Evolutionary conservation across 2,797 vertebrate species (phyloP), one percentile per base, ranked within the genome.

Genomic region (Lagodon rhomboides): DNA sequence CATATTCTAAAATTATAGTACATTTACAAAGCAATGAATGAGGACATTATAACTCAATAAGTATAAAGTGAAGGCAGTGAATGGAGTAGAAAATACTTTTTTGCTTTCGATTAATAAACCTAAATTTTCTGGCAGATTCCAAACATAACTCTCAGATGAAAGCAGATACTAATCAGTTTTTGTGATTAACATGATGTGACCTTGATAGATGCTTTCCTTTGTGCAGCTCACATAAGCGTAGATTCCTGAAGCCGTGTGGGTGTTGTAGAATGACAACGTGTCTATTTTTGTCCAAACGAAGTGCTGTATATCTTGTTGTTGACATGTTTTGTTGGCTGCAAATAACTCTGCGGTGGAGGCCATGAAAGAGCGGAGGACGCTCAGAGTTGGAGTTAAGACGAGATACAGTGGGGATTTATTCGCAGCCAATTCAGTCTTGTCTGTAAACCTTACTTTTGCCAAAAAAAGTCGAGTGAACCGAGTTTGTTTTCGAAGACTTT

Each of bases 261-360:
- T 25, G 51, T 55, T 53, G 18, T 30, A 55, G 49, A 70, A 71
- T 64, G 2, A 66, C 59, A 55, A 68, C n/a, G 4, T 44, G 49
- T 47, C 23, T 6, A 30, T 77, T 67, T 77, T 49, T 51, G 25
- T 66, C 44, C 34, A 27, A 10, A 15, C 43, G 10, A 67, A 23
- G 34, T 0, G 3, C 72, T 51, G 34, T 54, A 47, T 34, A 27
- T 70, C 6, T 47, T 11, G 44, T 16, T 47, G 30, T 6, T 58
- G 47, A 44, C 61, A 61, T 59, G 38, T 66, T 82, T 53, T 71
- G 15, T 60, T 64, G 0, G 1, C 30, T 62, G 5, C 22, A 44
- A 80, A 62, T 16, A 53, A 22, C 20, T 64, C 49, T 3, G 50
- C 3, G 2, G 44, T 70, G 12, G 43, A 76, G 64, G 44, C 68